Evolutionary conservation across 1,140 invertebrate species (phyloP), one percentile per base, ranked within the genome.

Genomic region (Drosophila nebulosa): DNA sequence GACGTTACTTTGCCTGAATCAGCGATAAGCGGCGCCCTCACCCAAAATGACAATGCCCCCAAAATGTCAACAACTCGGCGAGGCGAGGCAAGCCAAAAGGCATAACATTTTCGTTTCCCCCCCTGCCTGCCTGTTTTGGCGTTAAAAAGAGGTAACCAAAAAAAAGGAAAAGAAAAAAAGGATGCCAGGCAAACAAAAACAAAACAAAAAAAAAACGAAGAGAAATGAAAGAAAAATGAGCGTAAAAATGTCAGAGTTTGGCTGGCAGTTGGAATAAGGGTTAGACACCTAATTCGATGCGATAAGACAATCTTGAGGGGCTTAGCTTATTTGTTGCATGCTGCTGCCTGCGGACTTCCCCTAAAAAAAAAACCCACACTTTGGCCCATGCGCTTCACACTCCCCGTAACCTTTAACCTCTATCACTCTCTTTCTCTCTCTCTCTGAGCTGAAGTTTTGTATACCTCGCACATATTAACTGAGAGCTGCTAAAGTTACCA

Each of bases 221-320:
- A 36, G 24, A 64, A 55, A 22, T n/a, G 50, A 26, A 67, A 58
- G 18, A 14, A 59, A 57, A 64, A 69, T 61, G 64, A 73, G 69
- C 74, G 73, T 72, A 64, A 75, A 73, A 76, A 67, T 73, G 64
- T 73, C 64, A 73, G 69, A 64, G 69, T 73, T 61, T 46, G 50
- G 56, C 18, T 76, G 64, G 60, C 64, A 73, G 64, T 68, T 76
- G 73, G 67, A 76, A 76, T 73, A 76, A 76, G 73, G 73, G 74
- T 76, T 76, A 76, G 69, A 76, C 74, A 76, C 74, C 74, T 73
- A 76, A 76, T 76, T 76, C 74, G 72, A 69, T 73, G 74, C 64
- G 69, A 76, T 76, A 76, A 76, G 69, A 73, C 74, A 76, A 76
- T 76, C 74, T 76, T 55, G 64, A 65, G 73, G 39, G 74, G 74